Conservation (phyloP, 1,140 invertebrate species). For the Drosophila pseudoananassae region DNA sequence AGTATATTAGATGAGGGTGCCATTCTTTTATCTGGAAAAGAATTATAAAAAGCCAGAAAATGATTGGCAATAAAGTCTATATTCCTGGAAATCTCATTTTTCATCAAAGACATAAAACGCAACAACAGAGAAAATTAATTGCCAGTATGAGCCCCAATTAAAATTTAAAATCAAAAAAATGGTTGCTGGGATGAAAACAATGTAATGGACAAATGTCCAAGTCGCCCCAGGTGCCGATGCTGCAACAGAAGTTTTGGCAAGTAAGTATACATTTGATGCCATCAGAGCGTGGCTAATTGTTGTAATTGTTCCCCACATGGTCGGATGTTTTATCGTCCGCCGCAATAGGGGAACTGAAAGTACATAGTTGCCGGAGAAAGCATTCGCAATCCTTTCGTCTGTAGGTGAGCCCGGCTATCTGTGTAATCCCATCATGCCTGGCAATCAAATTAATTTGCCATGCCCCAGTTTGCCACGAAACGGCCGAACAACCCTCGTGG, state of each 20-base stretch:
- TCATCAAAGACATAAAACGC: too few relatives aligned
- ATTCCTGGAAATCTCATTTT: too few relatives aligned
- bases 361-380: neutral
- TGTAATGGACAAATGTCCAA: neutral
- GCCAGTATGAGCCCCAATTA: neutral
- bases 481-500: slow-evolving; percentile 50
- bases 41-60: too few relatives aligned
- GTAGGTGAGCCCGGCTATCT: slow-evolving; percentile 24
- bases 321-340: neutral
- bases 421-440: slow-evolving; percentile 45
- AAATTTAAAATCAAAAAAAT: neutral
- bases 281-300: slow-evolving; percentile 13
- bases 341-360: slow-evolving; percentile 3
- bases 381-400: slow-evolving; percentile 18
- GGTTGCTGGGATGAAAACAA: neutral
- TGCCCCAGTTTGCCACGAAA: slow-evolving; percentile 47
- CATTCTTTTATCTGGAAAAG: too few relatives aligned
- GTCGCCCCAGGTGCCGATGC: neutral
- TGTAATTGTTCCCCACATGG: slow-evolving; percentile 18
- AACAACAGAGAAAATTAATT: neutral
- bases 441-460: slow-evolving; percentile 55
- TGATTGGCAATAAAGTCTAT: too few relatives aligned
- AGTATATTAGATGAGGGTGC: too few relatives aligned
- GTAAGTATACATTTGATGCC: neutral
- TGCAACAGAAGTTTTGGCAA: neutral